Percentiles rank a stretch among this genome's conserved stretches.
phyloP scores from a whole-genome alignment of 2,888 invertebrate species.

The Sarcophaga rosellei region DNA sequence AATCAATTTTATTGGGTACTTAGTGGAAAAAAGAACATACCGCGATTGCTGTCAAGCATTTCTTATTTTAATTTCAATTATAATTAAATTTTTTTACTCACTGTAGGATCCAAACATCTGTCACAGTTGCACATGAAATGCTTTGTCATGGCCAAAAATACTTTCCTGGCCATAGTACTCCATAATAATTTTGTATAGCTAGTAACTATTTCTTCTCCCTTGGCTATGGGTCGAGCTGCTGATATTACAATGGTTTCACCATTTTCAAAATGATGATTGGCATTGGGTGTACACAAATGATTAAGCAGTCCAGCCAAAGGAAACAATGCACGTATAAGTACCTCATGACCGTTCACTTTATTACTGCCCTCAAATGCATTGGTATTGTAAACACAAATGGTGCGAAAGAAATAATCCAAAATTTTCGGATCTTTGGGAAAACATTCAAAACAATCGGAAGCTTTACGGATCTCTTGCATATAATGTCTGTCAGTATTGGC shows the following conservation, averaged over 20 bases:
- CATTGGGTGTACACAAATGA: constrained; percentile 88
- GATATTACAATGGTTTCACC: constrained; percentile 84
- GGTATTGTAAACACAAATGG: constrained; percentile 80
- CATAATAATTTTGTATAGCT: constrained; percentile 88
- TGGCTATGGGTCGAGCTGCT: constrained; percentile 83
- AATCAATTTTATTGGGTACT: too few species aligned
- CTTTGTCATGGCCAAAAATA: constrained; percentile 85
- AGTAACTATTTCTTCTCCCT: constrained; percentile 86
- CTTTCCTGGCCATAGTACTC: constrained; percentile 86
- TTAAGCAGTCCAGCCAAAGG: constrained; percentile 86
- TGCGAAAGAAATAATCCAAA: constrained; percentile 77
- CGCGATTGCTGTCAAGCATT: too few species aligned
- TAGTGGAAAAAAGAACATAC: too few species aligned
- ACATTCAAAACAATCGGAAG: constrained; percentile 77
- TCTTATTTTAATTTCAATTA: too few species aligned
- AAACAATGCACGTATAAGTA: constrained; percentile 85
- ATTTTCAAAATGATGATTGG: constrained; percentile 85
- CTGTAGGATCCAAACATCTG: constrained; percentile 87
- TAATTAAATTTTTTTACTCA: constrained; percentile 78
- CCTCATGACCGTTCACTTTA: constrained; percentile 74
- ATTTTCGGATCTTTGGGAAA: constrained; percentile 77
- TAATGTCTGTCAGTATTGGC: constrained; percentile 78
- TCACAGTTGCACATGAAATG: constrained; percentile 86
- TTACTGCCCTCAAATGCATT: constrained; percentile 80
- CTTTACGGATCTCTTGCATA: constrained; percentile 74